phyloP scores from a whole-genome alignment of 1,140 invertebrate species.

The Amyelois transitella region DNA sequence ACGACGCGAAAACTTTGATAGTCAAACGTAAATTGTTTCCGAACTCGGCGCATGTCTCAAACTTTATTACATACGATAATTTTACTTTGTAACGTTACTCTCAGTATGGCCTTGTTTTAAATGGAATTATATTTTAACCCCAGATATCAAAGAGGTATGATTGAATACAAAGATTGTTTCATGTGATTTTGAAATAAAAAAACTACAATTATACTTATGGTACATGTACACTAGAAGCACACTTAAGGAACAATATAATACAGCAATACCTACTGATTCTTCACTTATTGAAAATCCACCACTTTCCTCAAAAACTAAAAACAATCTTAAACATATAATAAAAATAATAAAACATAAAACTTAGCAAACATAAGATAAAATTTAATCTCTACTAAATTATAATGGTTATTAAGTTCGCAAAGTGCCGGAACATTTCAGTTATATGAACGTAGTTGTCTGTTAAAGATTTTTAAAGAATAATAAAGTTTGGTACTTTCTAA shows the following conservation, averaged over 20 bases:
- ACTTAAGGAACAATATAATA: no score
- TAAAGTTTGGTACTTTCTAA: no score
- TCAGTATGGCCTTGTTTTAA: not conserved
- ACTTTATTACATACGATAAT: not conserved
- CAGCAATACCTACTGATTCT: no score
- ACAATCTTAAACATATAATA: not conserved
- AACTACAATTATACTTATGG: no score
- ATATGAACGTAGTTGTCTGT: not conserved
- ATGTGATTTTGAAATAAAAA: no score
- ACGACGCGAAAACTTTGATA: not conserved
- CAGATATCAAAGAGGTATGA: no score
- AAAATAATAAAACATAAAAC: conserved; percentile 4
- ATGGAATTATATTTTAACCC: not conserved
- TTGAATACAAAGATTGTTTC: no score
- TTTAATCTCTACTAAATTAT: not conserved
- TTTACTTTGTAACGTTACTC: not conserved
- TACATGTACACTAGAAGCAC: no score
- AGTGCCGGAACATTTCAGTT: not conserved
- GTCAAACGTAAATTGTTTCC: conserved; percentile 5
- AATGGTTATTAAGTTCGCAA: not conserved
- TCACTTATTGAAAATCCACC: no score
- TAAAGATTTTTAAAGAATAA: no score
- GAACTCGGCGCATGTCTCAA: not conserved
- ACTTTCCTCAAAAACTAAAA: no score
- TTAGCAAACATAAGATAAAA: not conserved